phyloP scores from a whole-genome alignment of 2,113 vertebrate species.

The Podarcis cretensis region DNA sequence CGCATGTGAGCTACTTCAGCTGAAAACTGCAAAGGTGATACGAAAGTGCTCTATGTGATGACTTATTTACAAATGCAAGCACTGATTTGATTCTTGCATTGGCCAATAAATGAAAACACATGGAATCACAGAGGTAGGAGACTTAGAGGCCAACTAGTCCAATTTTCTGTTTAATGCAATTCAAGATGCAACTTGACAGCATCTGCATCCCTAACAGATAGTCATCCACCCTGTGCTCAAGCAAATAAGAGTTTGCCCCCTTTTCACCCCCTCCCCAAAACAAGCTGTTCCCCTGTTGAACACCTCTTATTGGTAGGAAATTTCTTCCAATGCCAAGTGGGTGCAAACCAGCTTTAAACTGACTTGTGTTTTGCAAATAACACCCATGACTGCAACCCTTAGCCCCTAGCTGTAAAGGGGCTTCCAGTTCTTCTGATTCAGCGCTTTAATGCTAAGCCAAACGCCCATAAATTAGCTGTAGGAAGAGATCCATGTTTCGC shows the following conservation, averaged over 20 bases:
- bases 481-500: not conserved
- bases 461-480: not conserved
- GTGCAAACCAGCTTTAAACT: not conserved
- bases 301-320: no score
- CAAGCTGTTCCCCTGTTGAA: no score
- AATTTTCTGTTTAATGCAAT: no score
- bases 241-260: no score
- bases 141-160: no score
- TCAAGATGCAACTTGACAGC: no score
- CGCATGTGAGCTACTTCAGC: not conserved
- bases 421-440: not conserved
- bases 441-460: not conserved
- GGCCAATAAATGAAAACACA: not conserved
- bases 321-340: no score
- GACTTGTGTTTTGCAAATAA: not conserved
- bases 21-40: not conserved
- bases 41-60: not conserved
- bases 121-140: no score
- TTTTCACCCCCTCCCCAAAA: no score
- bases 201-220: no score
- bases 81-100: not conserved
- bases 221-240: no score
- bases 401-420: no score
- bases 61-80: not conserved
- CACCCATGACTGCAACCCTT: not conserved